Base-by-base conservation (phyloP, 2,888 invertebrate species). In the Andrena praecox region DNA sequence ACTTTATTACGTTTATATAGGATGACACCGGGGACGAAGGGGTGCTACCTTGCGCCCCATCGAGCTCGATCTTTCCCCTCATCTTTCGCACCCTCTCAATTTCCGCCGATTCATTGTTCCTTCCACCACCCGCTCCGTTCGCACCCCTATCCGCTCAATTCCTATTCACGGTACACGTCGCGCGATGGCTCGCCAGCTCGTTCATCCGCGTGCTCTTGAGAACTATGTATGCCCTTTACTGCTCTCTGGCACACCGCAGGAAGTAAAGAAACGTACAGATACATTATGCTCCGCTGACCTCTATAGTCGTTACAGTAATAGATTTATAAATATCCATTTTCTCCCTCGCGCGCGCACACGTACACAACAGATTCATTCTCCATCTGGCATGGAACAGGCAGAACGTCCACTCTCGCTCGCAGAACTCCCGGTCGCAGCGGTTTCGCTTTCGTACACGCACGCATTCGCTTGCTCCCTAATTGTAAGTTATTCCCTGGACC, bases 381-480 rank as follows among this genome's bases (percentile, higher is more conserved):
- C 56, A 52, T 77, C 68, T 35, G 66, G 52, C 70, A 20, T 27
- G 27, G 35, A 12, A 24, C 79, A 66, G 66, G 62, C 69, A 70
- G 29, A 74, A 79, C 63, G 42, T 76, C 31, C 76, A 62, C 70
- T 20, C 62, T 70, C 60, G 62, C 52, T 72, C 29, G 35, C 66
- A 24, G 80, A 50, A 72, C 67, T 76, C 64, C 48, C 56, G 62
- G 56, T 29, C 35, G 48, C 48, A 35, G 24, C 56, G 54, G 24
- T 76, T 33, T n/a, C 33, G 48, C 71, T 74, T 63, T 63, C 79
- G 50, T 74, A 66, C 75, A 50, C 77, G 35, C 68, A 74, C 66
- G 56, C 75, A 81, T 70, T 73, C 81, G 79, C 67, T 87, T 87
- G 87, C 80, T 87, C 87, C 87, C 85, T 87, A 87, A 87, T 84